A percentile compares a stretch with the other conserved stretches of the same genome.
Conservation (phyloP, 2,113 vertebrate species). For the Globicephala melas region DNA sequence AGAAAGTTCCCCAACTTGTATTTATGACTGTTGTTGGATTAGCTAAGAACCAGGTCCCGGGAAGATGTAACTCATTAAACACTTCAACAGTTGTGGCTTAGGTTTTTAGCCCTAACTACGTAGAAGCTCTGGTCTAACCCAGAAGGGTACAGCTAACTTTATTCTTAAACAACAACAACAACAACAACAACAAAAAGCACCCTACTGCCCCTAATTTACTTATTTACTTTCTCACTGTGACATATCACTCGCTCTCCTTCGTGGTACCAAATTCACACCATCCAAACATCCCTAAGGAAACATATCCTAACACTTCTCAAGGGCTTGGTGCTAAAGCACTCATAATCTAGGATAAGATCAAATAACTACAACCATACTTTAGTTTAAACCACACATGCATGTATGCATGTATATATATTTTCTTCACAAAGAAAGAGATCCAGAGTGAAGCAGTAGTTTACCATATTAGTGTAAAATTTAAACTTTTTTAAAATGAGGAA, state of each 20-base stretch:
- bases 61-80: not conserved
- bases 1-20: not conserved
- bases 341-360: not conserved
- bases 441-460: not conserved
- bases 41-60: not conserved
- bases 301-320: conserved; percentile 13
- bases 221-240: not conserved
- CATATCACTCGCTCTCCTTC: conserved; percentile 3
- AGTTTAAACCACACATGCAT: not conserved
- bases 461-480: not conserved
- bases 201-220: not conserved
- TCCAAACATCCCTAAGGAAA: conserved; percentile 23
- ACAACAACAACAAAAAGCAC: not conserved
- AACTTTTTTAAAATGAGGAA: not conserved
- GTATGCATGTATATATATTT: not conserved
- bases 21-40: not conserved
- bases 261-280: not conserved
- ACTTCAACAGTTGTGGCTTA: not conserved
- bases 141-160: not conserved
- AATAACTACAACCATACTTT: not conserved
- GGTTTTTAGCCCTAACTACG: not conserved
- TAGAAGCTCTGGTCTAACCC: conserved; percentile 22
- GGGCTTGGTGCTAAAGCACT: not conserved
- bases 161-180: not conserved
- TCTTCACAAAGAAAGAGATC: not conserved